phyloP scores from a whole-genome alignment of 2,888 invertebrate species.

The Clistopyga incitator region DNA sequence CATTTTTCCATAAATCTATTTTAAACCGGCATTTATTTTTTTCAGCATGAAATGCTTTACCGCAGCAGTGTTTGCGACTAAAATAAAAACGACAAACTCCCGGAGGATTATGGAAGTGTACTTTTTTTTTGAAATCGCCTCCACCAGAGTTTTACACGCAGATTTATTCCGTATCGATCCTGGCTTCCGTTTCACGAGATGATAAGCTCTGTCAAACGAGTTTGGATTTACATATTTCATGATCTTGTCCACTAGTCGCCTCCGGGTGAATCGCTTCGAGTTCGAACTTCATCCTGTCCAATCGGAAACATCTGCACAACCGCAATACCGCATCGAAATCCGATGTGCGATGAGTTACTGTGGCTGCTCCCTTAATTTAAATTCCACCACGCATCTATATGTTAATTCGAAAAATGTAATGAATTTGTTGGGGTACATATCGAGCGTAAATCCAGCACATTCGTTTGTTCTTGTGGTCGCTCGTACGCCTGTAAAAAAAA shows the following conservation, averaged over 20 bases:
- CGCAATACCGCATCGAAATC: slow-evolving; percentile 30
- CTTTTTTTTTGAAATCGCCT: background rate
- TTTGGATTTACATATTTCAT: slow-evolving; percentile 55
- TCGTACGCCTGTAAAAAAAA: background rate
- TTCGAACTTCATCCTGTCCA: slow-evolving; percentile 46
- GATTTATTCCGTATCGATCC: slow-evolving; percentile 5
- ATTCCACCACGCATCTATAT: slow-evolving; percentile 4
- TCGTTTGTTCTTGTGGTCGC: background rate
- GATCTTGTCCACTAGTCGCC: slow-evolving; percentile 25
- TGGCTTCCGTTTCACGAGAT: slow-evolving; percentile 2
- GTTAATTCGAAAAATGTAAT: slow-evolving; percentile 11
- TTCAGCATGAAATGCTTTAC: too few species aligned
- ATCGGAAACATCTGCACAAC: slow-evolving; percentile 46
- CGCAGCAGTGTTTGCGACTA: background rate
- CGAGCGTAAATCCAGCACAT: background rate
- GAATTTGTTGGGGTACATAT: background rate
- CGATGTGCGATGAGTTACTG: slow-evolving; percentile 38
- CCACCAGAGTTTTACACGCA: background rate
- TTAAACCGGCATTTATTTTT: too few species aligned
- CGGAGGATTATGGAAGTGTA: background rate
- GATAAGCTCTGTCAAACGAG: slow-evolving; percentile 16
- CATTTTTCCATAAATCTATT: too few species aligned
- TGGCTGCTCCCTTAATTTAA: slow-evolving; percentile 16
- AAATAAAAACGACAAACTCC: background rate
- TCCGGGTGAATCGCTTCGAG: background rate